phyloP scores from a whole-genome alignment of 2,797 vertebrate genomes.

The Garrulus glandarius region DNA sequence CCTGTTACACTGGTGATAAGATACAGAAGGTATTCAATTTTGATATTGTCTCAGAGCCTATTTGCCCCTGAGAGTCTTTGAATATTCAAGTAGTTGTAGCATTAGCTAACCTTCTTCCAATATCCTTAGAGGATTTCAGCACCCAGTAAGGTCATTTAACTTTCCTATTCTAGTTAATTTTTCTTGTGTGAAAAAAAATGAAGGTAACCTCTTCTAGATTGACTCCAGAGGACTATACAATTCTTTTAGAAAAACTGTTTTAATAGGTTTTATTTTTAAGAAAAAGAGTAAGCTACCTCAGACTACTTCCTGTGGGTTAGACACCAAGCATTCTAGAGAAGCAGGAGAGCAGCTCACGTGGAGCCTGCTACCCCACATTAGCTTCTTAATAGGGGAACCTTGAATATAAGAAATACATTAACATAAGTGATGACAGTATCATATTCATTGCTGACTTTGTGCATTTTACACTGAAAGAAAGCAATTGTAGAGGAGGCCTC shows the following conservation, averaged over 20 bases:
- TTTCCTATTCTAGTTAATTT: not conserved
- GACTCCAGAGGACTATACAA: not conserved
- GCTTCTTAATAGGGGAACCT: not conserved
- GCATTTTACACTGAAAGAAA: not conserved
- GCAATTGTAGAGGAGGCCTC: not conserved
- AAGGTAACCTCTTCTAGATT: not conserved
- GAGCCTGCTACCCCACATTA: not conserved
- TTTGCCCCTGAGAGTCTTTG: not conserved
- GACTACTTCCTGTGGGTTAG: not conserved
- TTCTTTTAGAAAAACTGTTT: not conserved
- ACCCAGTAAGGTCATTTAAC: not conserved
- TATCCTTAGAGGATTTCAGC: not conserved
- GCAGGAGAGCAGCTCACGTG: not conserved
- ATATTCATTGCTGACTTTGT: not conserved
- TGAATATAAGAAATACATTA: not conserved
- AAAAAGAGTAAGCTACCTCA: not conserved
- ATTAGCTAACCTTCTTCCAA: not conserved
- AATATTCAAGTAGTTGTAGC: not conserved
- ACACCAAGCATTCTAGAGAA: not conserved
- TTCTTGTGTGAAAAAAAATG: not conserved
- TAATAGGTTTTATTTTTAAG: not conserved
- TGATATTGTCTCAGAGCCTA: not conserved
- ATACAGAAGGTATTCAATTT: not conserved
- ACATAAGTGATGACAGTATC: not conserved
- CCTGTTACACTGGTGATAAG: not conserved